Percentiles rank a stretch among this genome's conserved stretches.
These are phyloP conservation scores for Diceros bicornis DNA, from an alignment of 2,797 vertebrate genomes.

Conservation along the genomic window DNA sequence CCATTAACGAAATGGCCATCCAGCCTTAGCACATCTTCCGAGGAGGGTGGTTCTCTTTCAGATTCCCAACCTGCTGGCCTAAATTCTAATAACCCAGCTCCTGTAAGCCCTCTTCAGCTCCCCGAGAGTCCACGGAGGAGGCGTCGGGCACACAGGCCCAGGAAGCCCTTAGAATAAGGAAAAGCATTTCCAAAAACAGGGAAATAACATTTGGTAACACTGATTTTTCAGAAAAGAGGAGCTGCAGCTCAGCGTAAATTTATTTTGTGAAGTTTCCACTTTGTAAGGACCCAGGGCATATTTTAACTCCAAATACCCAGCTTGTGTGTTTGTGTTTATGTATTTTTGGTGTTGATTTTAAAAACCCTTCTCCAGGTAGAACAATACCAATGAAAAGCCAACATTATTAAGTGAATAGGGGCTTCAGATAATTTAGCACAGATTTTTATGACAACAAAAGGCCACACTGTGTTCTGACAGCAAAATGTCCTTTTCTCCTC, in stretches of 20 bases:
- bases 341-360: neutral
- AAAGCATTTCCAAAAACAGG: neutral
- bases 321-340: neutral
- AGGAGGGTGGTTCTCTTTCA: neutral
- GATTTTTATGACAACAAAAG: neutral
- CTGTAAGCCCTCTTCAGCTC: neutral
- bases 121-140: neutral
- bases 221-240: neutral
- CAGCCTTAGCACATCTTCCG: neutral
- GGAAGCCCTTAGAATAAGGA: neutral
- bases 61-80: no score
- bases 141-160: no score
- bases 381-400: neutral
- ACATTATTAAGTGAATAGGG: neutral
- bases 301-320: neutral
- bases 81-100: neutral
- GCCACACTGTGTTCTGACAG: neutral
- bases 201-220: neutral
- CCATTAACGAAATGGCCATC: neutral
- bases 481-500: neutral
- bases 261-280: neutral
- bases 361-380: neutral
- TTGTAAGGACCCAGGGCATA: neutral
- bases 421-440: neutral
- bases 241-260: neutral